Evolutionary conservation across 2,888 invertebrate genomes (phyloP).

Genomic region (Synanthedon formicaeformis): DNA sequence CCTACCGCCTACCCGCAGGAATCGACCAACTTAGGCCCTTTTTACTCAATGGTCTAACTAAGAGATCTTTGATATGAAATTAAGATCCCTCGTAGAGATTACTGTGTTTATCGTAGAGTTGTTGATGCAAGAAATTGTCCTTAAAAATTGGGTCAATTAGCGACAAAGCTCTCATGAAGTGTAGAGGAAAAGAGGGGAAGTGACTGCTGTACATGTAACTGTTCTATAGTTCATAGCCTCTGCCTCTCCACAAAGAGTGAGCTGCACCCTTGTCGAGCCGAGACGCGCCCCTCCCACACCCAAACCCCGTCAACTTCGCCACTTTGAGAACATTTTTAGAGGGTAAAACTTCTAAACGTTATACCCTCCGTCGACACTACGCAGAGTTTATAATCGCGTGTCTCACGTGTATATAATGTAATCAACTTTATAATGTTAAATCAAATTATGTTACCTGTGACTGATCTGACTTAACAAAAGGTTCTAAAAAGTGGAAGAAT

Average conservation of each 20-base stretch:
- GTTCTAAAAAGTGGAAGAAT: conserved; percentile 30
- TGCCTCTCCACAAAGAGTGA: conserved; percentile 36
- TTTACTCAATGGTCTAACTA: too few species aligned
- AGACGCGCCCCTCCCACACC: conserved; percentile 28
- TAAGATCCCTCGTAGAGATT: conserved; percentile 17
- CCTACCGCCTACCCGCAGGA: too few species aligned
- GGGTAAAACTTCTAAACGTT: background rate
- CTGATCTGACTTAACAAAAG: conserved; percentile 32
- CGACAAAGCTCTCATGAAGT: conserved; percentile 35
- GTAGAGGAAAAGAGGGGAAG: conserved; percentile 33
- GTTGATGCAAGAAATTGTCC: conserved; percentile 17
- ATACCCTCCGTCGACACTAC: conserved; percentile 4
- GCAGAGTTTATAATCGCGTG: conserved; percentile 17
- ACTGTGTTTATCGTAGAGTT: background rate
- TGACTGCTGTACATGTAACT: conserved; percentile 31
- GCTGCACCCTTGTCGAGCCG: conserved; percentile 33
- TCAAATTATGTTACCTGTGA: conserved; percentile 31
- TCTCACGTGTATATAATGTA: conserved; percentile 5
- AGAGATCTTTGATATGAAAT: conserved; percentile 25
- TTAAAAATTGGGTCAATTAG: conserved; percentile 60
- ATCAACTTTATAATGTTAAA: conserved; percentile 36
- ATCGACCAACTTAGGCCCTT: too few species aligned
- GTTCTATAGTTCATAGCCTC: conserved; percentile 25
- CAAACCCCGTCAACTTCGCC: conserved; percentile 6
- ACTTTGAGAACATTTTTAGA: conserved; percentile 9